These are phyloP conservation scores for Elachura formosa DNA, from an alignment of 2,113 vertebrate species.

Conservation along the genomic window DNA sequence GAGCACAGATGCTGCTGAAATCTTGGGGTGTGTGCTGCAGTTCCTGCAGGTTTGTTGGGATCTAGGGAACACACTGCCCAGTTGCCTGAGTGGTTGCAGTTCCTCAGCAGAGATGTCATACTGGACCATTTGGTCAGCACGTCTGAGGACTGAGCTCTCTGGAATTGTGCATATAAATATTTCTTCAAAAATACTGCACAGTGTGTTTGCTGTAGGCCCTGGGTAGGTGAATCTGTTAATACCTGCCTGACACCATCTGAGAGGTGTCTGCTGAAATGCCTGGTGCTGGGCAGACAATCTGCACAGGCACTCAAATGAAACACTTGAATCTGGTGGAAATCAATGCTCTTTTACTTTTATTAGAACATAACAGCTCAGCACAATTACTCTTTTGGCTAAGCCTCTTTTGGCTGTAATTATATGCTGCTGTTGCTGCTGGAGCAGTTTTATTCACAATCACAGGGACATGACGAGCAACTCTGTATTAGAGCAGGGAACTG, in stretches of 20 bases:
- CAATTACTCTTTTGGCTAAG: not conserved
- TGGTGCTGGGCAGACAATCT: not conserved
- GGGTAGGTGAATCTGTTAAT: not conserved
- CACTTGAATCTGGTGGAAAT: not conserved
- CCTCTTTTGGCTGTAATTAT: not conserved
- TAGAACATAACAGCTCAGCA: not conserved
- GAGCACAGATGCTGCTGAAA: accelerated
- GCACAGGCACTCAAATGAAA: not conserved
- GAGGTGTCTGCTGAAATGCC: not conserved
- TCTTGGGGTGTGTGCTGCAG: not conserved
- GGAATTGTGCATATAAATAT: not conserved
- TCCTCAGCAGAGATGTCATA: not conserved
- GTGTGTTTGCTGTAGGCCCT: not conserved
- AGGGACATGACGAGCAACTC: not conserved
- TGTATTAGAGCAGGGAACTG: not conserved
- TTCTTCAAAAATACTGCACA: not conserved
- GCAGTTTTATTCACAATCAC: not conserved
- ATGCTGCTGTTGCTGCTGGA: not conserved
- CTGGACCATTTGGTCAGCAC: not conserved
- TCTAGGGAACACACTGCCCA: not conserved
- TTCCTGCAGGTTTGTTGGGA: not conserved
- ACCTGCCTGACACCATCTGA: not conserved
- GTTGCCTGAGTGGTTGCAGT: not conserved
- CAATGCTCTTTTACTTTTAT: not conserved
- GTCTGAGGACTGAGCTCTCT: not conserved